These are phyloP conservation scores for Linnaemya vulpina DNA, from an alignment of 2,888 invertebrate genomes.

Conservation along the genomic window DNA sequence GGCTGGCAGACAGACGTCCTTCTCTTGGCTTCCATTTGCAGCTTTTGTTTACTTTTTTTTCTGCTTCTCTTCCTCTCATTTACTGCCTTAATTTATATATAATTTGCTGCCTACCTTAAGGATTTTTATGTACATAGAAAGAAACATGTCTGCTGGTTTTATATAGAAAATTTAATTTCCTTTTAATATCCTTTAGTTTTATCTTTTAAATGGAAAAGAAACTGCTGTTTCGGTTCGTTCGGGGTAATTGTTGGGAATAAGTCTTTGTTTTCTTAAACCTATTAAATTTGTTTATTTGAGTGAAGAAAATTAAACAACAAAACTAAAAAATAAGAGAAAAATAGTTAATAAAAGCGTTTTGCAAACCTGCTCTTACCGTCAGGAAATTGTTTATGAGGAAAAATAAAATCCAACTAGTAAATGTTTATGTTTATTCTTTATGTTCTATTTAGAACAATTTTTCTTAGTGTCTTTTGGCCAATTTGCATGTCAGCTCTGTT, in stretches of 20 bases:
- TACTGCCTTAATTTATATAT: neutral
- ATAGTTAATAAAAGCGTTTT: neutral
- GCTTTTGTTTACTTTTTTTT: neutral
- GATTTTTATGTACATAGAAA: neutral
- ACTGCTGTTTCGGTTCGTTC: neutral
- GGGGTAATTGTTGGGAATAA: neutral
- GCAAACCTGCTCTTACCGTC: neutral
- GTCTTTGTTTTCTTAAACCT: neutral
- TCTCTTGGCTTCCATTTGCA: neutral
- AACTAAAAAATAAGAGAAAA: neutral
- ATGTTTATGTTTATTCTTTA: neutral
- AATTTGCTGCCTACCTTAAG: neutral
- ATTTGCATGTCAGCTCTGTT: neutral
- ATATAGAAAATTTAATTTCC: constrained; percentile 53
- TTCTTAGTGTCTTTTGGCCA: neutral
- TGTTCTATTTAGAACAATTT: neutral
- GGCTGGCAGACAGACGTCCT: too few species aligned
- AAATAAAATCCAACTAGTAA: neutral
- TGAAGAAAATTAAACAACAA: too few species aligned
- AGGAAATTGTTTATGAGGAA: neutral
- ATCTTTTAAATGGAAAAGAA: neutral
- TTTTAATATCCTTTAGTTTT: constrained; percentile 49
- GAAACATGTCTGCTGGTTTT: neutral
- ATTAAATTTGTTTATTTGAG: neutral
- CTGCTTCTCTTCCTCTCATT: neutral